A percentile compares a stretch with the other conserved stretches of the same genome.
Evolutionary conservation across 2,888 invertebrate genomes (phyloP).

Genomic region (Salticus scenicus): DNA sequence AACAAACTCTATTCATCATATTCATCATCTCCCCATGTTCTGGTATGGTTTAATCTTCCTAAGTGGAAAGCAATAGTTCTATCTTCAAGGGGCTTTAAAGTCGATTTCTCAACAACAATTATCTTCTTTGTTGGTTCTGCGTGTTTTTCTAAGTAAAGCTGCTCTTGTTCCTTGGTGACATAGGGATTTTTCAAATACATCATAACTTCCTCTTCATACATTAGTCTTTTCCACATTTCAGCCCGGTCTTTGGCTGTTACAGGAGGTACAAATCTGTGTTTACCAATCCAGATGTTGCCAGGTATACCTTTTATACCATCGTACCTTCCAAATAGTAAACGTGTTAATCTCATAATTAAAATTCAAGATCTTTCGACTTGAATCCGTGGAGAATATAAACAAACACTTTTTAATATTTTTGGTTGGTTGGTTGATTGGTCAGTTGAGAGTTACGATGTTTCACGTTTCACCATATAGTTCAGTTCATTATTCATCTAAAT

Average conservation of each 20-base stretch:
- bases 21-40: constrained; percentile 39
- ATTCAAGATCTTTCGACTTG: too few relatives aligned
- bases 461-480: too few relatives aligned
- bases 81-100: constrained; percentile 31
- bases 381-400: background rate
- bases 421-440: too few relatives aligned
- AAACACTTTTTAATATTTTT: too few relatives aligned
- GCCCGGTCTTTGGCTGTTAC: constrained; percentile 42
- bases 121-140: background rate
- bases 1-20: background rate
- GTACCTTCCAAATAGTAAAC: constrained; percentile 8
- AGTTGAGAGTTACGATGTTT: too few relatives aligned
- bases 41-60: constrained; percentile 15
- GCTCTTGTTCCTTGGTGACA: constrained; percentile 55
- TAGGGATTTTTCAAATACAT: constrained; percentile 65
- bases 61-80: constrained; percentile 48
- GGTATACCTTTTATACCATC: constrained; percentile 58
- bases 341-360: constrained; percentile 36
- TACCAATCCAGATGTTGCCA: constrained; percentile 62
- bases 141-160: constrained; percentile 46
- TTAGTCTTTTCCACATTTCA: constrained; percentile 46
- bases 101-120: background rate
- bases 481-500: too few relatives aligned
- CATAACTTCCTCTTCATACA: constrained; percentile 65
- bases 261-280: constrained; percentile 62